Conservation (phyloP, 2,888 invertebrate genomes). For the Heteropelma amictum region DNA sequence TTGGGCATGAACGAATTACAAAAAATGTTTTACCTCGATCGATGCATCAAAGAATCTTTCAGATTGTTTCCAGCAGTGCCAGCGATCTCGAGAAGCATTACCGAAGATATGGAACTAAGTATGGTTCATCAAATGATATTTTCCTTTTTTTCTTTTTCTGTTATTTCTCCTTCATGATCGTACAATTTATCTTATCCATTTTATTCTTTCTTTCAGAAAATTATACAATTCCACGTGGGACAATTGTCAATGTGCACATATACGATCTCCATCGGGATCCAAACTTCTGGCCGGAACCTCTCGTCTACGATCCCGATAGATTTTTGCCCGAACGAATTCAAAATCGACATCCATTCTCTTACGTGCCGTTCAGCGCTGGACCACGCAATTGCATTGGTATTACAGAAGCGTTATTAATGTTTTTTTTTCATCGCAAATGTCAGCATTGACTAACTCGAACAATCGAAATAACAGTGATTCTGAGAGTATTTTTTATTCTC, state of each 20-base stretch:
- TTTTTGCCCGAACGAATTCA: conserved; percentile 81
- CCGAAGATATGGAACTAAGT: conserved; percentile 78
- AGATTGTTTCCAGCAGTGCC: conserved; percentile 84
- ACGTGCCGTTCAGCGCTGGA: conserved; percentile 85
- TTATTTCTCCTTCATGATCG: neutral
- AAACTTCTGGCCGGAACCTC: conserved; percentile 82
- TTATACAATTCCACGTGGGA: conserved; percentile 79
- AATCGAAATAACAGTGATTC: too few relatives aligned
- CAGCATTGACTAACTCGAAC: too few relatives aligned
- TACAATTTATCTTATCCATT: neutral
- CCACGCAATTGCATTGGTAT: conserved; percentile 84
- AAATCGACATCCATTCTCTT: conserved; percentile 82
- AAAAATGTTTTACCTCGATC: conserved; percentile 84
- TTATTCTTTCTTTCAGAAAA: conserved; percentile 73
- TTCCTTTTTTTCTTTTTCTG: neutral
- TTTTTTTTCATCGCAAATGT: conserved; percentile 76
- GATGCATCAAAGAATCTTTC: conserved; percentile 84
- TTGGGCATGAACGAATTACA: conserved; percentile 80
- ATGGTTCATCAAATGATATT: neutral
- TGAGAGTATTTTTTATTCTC: too few relatives aligned
- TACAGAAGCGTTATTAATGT: neutral
- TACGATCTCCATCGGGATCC: conserved; percentile 83
- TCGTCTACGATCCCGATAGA: conserved; percentile 83
- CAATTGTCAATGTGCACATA: conserved; percentile 80
- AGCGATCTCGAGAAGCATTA: conserved; percentile 81